phyloP scores from a whole-genome alignment of 1,140 invertebrate species.

The Stegodyphus mimosarum region DNA sequence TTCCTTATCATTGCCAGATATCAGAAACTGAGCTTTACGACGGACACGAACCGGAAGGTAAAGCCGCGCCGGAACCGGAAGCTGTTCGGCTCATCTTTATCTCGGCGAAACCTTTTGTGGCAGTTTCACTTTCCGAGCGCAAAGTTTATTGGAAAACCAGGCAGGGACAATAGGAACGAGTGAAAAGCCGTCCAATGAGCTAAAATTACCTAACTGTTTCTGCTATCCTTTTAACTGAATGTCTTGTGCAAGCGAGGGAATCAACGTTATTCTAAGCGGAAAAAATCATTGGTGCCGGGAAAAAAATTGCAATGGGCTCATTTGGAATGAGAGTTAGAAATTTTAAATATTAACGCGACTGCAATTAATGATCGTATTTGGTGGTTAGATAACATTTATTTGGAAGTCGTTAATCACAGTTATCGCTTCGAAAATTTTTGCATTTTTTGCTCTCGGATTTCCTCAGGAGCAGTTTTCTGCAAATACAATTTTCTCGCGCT shows the following conservation, averaged over 20 bases:
- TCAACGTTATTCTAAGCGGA: too few species aligned
- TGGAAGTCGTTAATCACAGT: too few species aligned
- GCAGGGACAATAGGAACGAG: not conserved
- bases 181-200: not conserved
- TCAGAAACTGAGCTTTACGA: not conserved
- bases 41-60: not conserved
- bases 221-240: not conserved
- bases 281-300: not conserved
- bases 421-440: too few species aligned
- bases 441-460: too few species aligned
- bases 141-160: slow-evolving; percentile 1
- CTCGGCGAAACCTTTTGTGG: not conserved
- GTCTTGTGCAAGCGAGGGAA: not conserved
- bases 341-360: not conserved
- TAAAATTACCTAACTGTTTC: not conserved
- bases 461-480: too few species aligned
- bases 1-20: slow-evolving; percentile 1
- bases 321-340: not conserved
- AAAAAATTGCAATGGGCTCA: not conserved
- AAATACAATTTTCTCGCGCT: too few species aligned
- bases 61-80: not conserved
- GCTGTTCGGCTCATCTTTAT: not conserved
- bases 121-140: not conserved
- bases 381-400: too few species aligned
- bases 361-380: too few species aligned